Evolutionary conservation across 2,888 invertebrate genomes (phyloP).

Genomic region (Lasiommata megera): DNA sequence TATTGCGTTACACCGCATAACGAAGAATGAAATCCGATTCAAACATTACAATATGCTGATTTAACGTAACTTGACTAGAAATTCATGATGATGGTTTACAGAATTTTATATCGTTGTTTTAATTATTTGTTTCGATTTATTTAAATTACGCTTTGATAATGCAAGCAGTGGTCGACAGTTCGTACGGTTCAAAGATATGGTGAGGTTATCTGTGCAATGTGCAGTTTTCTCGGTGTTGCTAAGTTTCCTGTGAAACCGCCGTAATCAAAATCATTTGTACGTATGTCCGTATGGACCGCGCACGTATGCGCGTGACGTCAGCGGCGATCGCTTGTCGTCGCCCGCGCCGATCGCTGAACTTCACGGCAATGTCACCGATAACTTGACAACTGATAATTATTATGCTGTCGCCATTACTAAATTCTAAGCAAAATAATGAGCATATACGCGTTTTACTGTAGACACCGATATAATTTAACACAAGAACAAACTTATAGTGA

Average conservation of each 20-base stretch:
- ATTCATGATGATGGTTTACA: background rate
- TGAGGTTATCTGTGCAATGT: constrained; percentile 19
- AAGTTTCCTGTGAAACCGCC: background rate
- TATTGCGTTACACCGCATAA: constrained; percentile 8
- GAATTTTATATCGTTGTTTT: background rate
- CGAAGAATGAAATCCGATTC: background rate
- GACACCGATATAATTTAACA: no score
- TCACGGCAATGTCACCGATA: constrained; percentile 68
- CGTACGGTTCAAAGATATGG: constrained; percentile 4
- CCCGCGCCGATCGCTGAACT: constrained; percentile 55
- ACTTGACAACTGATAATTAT: constrained; percentile 34
- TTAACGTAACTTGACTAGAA: background rate
- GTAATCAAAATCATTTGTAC: no score
- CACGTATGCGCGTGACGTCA: constrained; percentile 67
- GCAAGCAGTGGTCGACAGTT: constrained; percentile 10
- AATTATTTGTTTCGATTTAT: background rate
- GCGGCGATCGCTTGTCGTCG: constrained; percentile 45
- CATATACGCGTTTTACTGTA: background rate
- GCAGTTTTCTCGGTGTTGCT: constrained; percentile 12
- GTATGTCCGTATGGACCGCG: constrained; percentile 31
- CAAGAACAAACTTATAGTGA: no score
- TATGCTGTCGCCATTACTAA: no score
- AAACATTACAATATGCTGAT: background rate
- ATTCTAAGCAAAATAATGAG: constrained; percentile 46
- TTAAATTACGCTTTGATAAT: constrained; percentile 10